A percentile compares a stretch with the other conserved stretches of the same genome.
Evolutionary conservation across 2,113 vertebrate genomes (phyloP).

Genomic region (Odontesthes bonariensis): DNA sequence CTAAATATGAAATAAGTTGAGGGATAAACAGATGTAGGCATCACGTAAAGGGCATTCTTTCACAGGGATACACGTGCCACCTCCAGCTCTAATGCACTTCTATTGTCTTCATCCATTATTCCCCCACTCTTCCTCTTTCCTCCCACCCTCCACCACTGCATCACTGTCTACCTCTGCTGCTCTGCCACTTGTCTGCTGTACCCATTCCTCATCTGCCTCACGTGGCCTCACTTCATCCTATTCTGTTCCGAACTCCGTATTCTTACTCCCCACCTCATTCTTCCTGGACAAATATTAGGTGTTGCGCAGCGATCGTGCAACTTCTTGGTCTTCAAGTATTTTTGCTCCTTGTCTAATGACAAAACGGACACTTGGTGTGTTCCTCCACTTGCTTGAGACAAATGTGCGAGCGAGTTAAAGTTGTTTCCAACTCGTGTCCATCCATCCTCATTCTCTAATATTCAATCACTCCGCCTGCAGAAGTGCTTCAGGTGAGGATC

Average conservation of each 20-base stretch:
- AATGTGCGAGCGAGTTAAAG: constrained; percentile 10
- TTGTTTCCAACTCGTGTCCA: not conserved
- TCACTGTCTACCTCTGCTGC: constrained; percentile 74
- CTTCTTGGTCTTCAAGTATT: constrained; percentile 48
- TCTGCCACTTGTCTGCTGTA: constrained; percentile 68
- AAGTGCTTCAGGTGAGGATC: not conserved
- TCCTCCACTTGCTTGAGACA: constrained; percentile 11
- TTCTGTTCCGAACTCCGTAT: constrained; percentile 62
- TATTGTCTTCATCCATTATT: constrained; percentile 86
- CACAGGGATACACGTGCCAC: constrained; percentile 39
- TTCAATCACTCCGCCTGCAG: constrained; percentile 24
- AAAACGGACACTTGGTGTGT: constrained; percentile 14
- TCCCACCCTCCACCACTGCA: constrained; percentile 71
- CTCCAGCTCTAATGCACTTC: constrained; percentile 82
- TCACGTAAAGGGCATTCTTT: constrained; percentile 10
- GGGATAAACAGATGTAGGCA: constrained; percentile 29
- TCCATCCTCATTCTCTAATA: constrained; percentile 2
- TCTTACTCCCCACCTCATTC: constrained; percentile 47
- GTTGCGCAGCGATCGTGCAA: not conserved
- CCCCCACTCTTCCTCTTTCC: constrained; percentile 58
- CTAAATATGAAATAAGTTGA: constrained; percentile 47
- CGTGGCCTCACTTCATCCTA: constrained; percentile 51
- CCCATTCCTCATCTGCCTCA: constrained; percentile 70
- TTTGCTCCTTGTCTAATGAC: constrained; percentile 20
- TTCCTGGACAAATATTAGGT: constrained; percentile 30